These are phyloP conservation scores for Carcinoscorpius rotundicauda DNA, from an alignment of 1,140 invertebrate genomes.

Conservation along the genomic window DNA sequence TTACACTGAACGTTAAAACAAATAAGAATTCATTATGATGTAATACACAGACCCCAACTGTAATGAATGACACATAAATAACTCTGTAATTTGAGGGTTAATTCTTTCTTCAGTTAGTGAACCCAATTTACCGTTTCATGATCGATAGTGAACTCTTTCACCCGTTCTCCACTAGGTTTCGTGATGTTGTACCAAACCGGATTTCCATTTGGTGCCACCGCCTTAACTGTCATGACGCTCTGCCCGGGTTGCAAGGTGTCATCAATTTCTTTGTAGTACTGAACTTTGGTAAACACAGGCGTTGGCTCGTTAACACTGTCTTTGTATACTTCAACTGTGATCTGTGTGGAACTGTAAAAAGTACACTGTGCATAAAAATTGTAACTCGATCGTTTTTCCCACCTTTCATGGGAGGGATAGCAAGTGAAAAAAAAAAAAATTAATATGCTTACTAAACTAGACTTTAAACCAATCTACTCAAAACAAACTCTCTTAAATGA, in stretches of 20 bases:
- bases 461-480: no score
- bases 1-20: no score
- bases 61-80: no score
- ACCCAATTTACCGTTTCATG: neutral
- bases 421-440: no score
- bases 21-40: no score
- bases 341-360: conserved; percentile 15
- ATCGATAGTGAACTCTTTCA: neutral
- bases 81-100: no score
- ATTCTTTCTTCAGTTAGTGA: no score
- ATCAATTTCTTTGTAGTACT: conserved; percentile 24
- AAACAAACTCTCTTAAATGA: no score
- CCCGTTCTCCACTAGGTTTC: neutral
- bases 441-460: no score
- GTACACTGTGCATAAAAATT: neutral
- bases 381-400: neutral
- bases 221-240: conserved; percentile 21
- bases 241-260: conserved; percentile 24
- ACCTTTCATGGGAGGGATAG: no score
- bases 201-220: conserved; percentile 24
- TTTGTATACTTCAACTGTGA: conserved; percentile 25
- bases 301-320: conserved; percentile 25
- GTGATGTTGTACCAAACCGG: conserved; percentile 26
- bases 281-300: conserved; percentile 24
- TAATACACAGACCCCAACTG: no score